Conservation (phyloP, 2,797 vertebrate genomes). For the Rhinella marina region DNA sequence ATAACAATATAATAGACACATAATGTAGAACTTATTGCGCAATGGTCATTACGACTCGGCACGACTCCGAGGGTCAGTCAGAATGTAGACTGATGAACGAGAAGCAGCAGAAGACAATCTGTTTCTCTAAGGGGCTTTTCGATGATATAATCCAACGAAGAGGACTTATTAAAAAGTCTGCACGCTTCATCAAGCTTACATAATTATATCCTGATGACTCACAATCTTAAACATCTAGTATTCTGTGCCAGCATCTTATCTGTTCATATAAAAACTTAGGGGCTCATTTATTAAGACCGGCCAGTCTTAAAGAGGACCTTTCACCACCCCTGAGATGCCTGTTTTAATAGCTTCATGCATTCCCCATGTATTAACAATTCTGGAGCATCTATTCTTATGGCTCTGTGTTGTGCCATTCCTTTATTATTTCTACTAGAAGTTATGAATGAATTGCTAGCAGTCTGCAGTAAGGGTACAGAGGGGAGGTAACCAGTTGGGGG, state of each 20-base stretch:
- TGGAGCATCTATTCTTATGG: too few species aligned
- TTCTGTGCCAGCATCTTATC: not conserved
- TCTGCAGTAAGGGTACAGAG: too few species aligned
- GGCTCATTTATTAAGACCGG: too few species aligned
- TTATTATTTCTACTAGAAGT: too few species aligned
- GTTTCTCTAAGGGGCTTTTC: not conserved
- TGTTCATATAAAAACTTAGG: not conserved
- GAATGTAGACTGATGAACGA: not conserved
- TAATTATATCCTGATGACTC: slow-evolving; percentile 4
- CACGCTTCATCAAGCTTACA: not conserved
- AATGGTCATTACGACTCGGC: not conserved
- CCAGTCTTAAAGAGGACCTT: too few species aligned
- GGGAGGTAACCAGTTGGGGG: too few species aligned
- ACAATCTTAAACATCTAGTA: not conserved
- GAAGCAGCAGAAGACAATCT: not conserved
- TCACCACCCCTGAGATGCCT: too few species aligned
- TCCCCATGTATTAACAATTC: too few species aligned
- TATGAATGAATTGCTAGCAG: too few species aligned
- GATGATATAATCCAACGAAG: not conserved
- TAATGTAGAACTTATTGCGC: not conserved
- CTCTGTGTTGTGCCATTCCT: too few species aligned
- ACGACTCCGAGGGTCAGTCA: not conserved
- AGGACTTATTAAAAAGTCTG: slow-evolving; percentile 5
- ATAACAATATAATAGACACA: not conserved
- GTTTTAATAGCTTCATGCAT: too few species aligned